These are phyloP conservation scores for Monopis laevigella DNA, from an alignment of 2,888 invertebrate genomes.

Conservation along the genomic window DNA sequence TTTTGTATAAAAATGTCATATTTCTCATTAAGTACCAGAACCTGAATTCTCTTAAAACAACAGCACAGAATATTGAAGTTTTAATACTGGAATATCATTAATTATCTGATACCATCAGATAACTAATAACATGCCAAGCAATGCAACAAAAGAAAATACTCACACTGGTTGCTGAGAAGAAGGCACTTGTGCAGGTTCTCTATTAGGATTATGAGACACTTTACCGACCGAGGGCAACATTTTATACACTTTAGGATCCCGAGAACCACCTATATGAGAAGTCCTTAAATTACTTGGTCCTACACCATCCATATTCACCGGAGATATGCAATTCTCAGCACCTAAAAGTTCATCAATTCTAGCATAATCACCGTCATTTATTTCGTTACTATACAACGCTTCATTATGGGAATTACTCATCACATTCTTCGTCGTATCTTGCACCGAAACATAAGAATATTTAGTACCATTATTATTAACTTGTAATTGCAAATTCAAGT, in stretches of 20 bases:
- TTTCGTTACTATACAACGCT: slow-evolving; percentile 49
- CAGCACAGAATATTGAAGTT: too few species aligned
- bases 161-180: slow-evolving; percentile 41
- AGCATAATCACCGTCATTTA: slow-evolving; percentile 54
- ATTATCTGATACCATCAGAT: too few species aligned
- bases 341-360: slow-evolving; percentile 54
- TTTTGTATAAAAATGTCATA: too few species aligned
- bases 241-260: slow-evolving; percentile 41
- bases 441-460: slow-evolving; percentile 57
- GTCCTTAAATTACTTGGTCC: slow-evolving; percentile 43
- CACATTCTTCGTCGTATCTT: slow-evolving; percentile 47
- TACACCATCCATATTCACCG: slow-evolving; percentile 35
- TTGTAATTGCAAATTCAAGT: slow-evolving; percentile 54
- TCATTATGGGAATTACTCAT: slow-evolving; percentile 61
- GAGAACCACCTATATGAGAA: slow-evolving; percentile 44
- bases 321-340: slow-evolving; percentile 53
- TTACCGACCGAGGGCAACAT: slow-evolving; percentile 55
- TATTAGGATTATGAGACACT: slow-evolving; percentile 40
- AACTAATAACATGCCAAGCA: too few species aligned
- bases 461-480: slow-evolving; percentile 59
- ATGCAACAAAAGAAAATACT: too few species aligned
- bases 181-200: slow-evolving; percentile 44
- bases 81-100: too few species aligned
- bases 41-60: too few species aligned
- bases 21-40: too few species aligned